Percentiles rank a stretch among this genome's conserved stretches.
Evolutionary conservation across 2,113 vertebrate genomes (phyloP).

Genomic region (Mandrillus leucophaeus): DNA sequence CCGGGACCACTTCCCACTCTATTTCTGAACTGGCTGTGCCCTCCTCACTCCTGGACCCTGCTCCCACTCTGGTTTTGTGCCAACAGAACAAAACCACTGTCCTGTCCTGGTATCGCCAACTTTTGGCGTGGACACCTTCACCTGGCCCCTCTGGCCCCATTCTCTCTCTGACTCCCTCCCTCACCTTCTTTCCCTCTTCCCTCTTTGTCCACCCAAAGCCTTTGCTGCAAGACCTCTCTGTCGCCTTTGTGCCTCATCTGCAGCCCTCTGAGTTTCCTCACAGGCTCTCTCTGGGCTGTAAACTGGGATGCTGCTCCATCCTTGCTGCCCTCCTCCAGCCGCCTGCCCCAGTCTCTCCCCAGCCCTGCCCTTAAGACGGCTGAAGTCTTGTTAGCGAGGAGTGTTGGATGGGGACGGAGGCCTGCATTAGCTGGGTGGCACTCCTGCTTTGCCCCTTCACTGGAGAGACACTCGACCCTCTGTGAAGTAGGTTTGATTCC

Average conservation of each 20-base stretch:
- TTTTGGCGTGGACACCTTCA: background rate
- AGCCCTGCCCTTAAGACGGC: slow-evolving; percentile 81
- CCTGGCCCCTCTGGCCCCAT: no score
- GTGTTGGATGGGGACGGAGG: background rate
- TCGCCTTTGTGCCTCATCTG: background rate
- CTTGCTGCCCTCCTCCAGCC: background rate
- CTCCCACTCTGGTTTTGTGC: background rate
- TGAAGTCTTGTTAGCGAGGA: background rate
- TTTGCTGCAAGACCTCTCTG: background rate
- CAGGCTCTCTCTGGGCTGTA: background rate
- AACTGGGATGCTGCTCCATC: background rate
- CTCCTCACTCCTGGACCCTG: background rate
- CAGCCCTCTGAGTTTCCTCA: background rate
- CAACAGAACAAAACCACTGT: background rate
- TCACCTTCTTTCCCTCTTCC: background rate
- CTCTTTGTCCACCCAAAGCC: background rate
- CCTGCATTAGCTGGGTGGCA: background rate
- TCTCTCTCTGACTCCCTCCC: background rate
- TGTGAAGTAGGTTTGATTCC: background rate
- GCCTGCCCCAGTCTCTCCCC: background rate
- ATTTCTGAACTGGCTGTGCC: background rate
- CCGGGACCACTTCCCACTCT: background rate
- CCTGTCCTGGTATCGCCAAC: no score
- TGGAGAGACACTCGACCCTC: background rate
- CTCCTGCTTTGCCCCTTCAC: background rate